These are phyloP conservation scores for Drosophila ambigua DNA, from an alignment of 1,140 invertebrate species.

Conservation along the genomic window DNA sequence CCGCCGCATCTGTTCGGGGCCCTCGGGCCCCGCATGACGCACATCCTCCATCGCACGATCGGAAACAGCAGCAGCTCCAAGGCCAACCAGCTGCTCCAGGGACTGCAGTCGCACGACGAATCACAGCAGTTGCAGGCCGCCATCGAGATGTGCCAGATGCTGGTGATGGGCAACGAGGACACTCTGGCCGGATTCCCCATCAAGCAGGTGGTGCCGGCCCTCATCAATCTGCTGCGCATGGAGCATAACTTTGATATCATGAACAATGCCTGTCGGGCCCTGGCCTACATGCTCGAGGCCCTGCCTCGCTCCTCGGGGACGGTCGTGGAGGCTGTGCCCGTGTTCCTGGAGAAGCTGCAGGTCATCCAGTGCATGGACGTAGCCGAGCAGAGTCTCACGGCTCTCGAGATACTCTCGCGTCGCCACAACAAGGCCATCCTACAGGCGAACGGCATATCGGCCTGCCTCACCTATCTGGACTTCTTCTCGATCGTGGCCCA, in stretches of 20 bases:
- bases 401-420: conserved; percentile 97
- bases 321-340: conserved; percentile 98
- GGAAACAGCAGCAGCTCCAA: conserved; percentile 93
- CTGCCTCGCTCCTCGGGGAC: conserved; percentile 97
- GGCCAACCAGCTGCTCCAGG: conserved; percentile 96
- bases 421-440: conserved; percentile 98
- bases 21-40: conserved; percentile 98
- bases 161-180: conserved; percentile 99
- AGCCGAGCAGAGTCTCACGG: conserved; percentile 98
- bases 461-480: conserved; percentile 97
- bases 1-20: conserved; percentile 98
- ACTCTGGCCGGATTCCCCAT: conserved; percentile 98
- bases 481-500: conserved; percentile 99
- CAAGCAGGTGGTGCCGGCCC: conserved; percentile 97
- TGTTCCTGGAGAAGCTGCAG: conserved; percentile 97
- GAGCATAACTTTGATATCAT: conserved; percentile 99
- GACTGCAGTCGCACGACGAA: conserved; percentile 97
- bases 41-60: conserved; percentile 97
- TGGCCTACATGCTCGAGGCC: conserved; percentile 99
- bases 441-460: conserved; percentile 96
- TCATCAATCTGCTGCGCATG: conserved; percentile 94
- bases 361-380: conserved; percentile 99
- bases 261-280: conserved; percentile 98
- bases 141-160: conserved; percentile 99
- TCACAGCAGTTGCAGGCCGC: conserved; percentile 98